A percentile compares a stretch with the other conserved stretches of the same genome.
Conservation (phyloP, 2,888 invertebrate species). For the Notodonta dromedarius region DNA sequence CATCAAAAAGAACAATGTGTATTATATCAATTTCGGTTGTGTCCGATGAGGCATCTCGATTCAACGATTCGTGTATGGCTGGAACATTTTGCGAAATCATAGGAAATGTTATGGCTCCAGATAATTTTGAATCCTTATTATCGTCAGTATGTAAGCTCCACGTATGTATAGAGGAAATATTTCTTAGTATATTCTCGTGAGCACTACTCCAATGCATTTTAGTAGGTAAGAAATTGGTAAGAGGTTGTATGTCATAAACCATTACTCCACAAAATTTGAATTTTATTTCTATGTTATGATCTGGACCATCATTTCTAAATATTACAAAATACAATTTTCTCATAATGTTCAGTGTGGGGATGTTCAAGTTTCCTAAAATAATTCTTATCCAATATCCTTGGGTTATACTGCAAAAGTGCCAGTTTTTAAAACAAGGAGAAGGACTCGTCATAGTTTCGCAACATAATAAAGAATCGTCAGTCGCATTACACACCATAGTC, state of each 20-base stretch:
- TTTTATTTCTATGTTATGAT: slow-evolving; percentile 36
- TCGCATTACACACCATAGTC: slow-evolving; percentile 8
- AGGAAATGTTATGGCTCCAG: background rate
- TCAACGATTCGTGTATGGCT: background rate
- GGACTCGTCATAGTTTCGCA: slow-evolving; percentile 19
- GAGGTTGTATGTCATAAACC: slow-evolving; percentile 13
- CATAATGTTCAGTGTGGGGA: slow-evolving; percentile 40
- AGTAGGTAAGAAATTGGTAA: slow-evolving; percentile 22
- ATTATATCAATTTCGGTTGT: background rate
- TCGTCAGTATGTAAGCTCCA: background rate
- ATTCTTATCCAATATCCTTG: slow-evolving; percentile 45
- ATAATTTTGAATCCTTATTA: background rate
- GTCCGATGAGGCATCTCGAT: background rate
- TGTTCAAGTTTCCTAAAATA: slow-evolving; percentile 38
- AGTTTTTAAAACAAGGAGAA: slow-evolving; percentile 28
- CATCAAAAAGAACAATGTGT: background rate
- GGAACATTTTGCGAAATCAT: background rate
- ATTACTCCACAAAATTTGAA: slow-evolving; percentile 31
- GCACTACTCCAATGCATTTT: slow-evolving; percentile 30
- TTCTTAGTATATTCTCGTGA: slow-evolving; percentile 24
- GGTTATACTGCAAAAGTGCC: slow-evolving; percentile 44
- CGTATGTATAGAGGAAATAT: background rate
- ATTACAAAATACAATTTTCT: slow-evolving; percentile 48
- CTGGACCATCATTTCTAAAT: slow-evolving; percentile 30
- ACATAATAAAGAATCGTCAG: slow-evolving; percentile 6